Conservation (phyloP, 2,113 vertebrate genomes). For the Hypomesus transpacificus region DNA sequence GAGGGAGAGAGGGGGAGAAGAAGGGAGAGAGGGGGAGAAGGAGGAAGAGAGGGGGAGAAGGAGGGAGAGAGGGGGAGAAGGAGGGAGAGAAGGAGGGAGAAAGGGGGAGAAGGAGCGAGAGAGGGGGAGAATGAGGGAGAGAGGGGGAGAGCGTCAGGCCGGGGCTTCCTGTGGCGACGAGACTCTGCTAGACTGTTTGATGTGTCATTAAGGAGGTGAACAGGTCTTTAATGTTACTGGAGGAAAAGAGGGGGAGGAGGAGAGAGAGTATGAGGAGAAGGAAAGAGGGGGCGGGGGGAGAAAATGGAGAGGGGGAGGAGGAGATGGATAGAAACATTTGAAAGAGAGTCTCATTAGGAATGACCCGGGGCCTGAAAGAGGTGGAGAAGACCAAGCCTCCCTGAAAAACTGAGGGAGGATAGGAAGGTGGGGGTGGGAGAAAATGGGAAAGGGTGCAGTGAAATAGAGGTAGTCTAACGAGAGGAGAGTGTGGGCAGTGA, state of each 20-base stretch:
- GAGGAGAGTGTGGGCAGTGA: not conserved
- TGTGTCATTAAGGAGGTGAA: slow-evolving; percentile 36
- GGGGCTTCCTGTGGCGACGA: no score
- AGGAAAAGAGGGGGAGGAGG: slow-evolving; percentile 16
- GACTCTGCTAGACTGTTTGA: slow-evolving; percentile 28
- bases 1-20: not conserved
- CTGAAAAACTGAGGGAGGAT: not conserved
- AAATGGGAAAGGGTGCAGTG: slow-evolving; percentile 20
- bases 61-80: no score
- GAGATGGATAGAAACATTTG: slow-evolving; percentile 29
- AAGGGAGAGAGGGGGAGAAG: not conserved
- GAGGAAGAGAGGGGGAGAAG: no score
- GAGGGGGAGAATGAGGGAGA: not conserved
- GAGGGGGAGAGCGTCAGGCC: not conserved
- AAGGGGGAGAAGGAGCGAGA: not conserved
- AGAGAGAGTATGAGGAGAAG: no score
- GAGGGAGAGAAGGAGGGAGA: not conserved
- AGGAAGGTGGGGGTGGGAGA: slow-evolving; percentile 21
- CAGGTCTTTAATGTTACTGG: slow-evolving; percentile 30
- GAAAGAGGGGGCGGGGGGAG: no score
- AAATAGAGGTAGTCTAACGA: not conserved
- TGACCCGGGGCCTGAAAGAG: slow-evolving; percentile 37
- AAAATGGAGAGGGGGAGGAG: no score
- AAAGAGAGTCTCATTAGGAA: slow-evolving; percentile 53
- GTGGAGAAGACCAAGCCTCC: not conserved